Conservation (phyloP, 2,888 invertebrate genomes). For the Linnaemya tessellans region DNA sequence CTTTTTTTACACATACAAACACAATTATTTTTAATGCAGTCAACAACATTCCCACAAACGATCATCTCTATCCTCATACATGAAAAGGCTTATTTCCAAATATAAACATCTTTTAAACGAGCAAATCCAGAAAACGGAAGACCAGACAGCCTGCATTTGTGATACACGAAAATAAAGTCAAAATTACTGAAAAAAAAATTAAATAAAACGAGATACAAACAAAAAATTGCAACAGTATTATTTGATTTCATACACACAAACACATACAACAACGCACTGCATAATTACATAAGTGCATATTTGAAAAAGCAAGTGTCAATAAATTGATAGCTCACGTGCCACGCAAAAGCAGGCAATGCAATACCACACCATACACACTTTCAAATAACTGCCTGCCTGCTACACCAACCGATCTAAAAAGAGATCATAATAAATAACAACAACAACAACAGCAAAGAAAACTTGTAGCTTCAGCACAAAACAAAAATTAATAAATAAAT, state of each 20-base stretch:
- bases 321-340: slow-evolving; percentile 70
- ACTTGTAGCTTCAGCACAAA: slow-evolving; percentile 54
- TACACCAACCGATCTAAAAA: neutral
- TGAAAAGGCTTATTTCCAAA: slow-evolving; percentile 11
- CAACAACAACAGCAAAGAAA: too few species aligned
- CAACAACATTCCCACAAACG: slow-evolving; percentile 38
- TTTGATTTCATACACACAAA: neutral
- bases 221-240: slow-evolving; percentile 12
- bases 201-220: neutral
- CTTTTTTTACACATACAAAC: neutral
- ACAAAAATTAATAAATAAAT: neutral
- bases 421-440: neutral
- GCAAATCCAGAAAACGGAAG: neutral
- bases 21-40: neutral
- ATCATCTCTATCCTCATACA: slow-evolving; percentile 32
- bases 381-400: neutral
- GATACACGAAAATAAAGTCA: neutral
- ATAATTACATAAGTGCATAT: neutral
- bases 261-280: neutral
- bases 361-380: neutral
- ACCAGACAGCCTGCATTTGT: neutral
- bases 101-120: slow-evolving; percentile 11
- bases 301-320: slow-evolving; percentile 61
- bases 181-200: slow-evolving; percentile 10
- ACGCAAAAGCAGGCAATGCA: slow-evolving; percentile 32